Base-by-base conservation (phyloP, 2,113 vertebrate species). In the Stegastes partitus region DNA sequence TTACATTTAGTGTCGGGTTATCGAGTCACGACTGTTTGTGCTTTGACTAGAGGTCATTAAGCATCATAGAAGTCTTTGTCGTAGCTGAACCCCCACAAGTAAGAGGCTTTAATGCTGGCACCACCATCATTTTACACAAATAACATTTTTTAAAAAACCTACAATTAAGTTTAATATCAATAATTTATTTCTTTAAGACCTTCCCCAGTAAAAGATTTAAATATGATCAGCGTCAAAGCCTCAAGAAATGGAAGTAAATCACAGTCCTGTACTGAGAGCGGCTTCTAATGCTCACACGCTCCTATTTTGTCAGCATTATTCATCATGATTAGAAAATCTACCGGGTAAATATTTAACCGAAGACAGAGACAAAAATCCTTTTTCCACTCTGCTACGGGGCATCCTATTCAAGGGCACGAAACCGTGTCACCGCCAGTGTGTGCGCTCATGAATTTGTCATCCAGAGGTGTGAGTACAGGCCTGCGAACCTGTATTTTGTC, bases 401-500 rank as follows among this genome's bases (percentile, higher is more conserved):
- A 50, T 58, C 42, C 72, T 15, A 47, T 53, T 21, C 55, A 47
- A 25, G 25, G 42, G 1, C 21, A 61, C 22, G 55, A 53, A 70
- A 26, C 21, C 14, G 3, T 50, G 39, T 68, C 53, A 37, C 50
- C 21, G 31, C 15, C 3, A 5, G 39, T 15, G 39, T 15, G 39
- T 42, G 39, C 7, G 22, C 2, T 22, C 37, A 19, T 56, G 5
- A 1, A 61, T 82, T 26, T 76, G 61, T 88, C 63, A 77, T 44
- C 15, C 26, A 23, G 57, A 62, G 42, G 63, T 79, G 68, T 79
- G 62, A 69, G 63, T 68, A 79, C 49, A 54, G 59, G 44, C 49
- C 69, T 63, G 68, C 44, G 83, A 77, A 86, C 68, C 92, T 92
- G 90, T 28, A 23, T 77, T 87, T 51, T 68, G 72, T 93, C 90